Evolutionary conservation across 2,888 invertebrate species (phyloP), one percentile per base, ranked within the genome.

Genomic region (Entomobrya multifasciata): DNA sequence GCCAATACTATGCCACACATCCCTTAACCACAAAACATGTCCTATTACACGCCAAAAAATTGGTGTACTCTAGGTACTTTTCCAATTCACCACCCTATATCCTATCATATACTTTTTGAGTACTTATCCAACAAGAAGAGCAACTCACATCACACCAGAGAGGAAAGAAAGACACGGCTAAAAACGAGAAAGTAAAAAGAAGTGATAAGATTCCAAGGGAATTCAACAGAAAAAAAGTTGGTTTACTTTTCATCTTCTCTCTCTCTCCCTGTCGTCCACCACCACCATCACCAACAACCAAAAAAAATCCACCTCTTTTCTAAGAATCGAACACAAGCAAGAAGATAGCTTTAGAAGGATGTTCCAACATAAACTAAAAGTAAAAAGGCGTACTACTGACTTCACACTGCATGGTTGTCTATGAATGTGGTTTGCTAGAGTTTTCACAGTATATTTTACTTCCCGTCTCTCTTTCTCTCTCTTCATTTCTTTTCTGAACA

Each of bases 141-240:
- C 41, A 67, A 20, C 22, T 67, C 67, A 22, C 20, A 11, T 41
- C 67, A 67, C 41, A 67, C n/a, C n/a, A n/a, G n/a, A 44, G 44
- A 44, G 67, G 49, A 72, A n/a, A n/a, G n/a, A n/a, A n/a, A n/a
- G n/a, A n/a, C n/a, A 49, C 49, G 72, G 49, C 17, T 27, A n/a
- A 72, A n/a, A 72, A 27, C 49, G 27, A 27, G 15, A 49, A 72
- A 49, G 72, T 49, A 83, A 65, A 76, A 76, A 62, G 67, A 78
- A 65, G 76, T 76, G 76, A 76, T 83, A 76, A 83, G 83, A 83
- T 76, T 83, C 76, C 60, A 62, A 57, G 76, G 83, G 83, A 83
- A 83, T 83, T 62, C 65, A 30, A 47, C 44, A 6, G 65, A 25
- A 83, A 67, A 65, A 76, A 82, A 57, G 67, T 67, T 80, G 57